Conservation (phyloP, 2,797 vertebrate species). For the Eupleurogrammus muticus region DNA sequence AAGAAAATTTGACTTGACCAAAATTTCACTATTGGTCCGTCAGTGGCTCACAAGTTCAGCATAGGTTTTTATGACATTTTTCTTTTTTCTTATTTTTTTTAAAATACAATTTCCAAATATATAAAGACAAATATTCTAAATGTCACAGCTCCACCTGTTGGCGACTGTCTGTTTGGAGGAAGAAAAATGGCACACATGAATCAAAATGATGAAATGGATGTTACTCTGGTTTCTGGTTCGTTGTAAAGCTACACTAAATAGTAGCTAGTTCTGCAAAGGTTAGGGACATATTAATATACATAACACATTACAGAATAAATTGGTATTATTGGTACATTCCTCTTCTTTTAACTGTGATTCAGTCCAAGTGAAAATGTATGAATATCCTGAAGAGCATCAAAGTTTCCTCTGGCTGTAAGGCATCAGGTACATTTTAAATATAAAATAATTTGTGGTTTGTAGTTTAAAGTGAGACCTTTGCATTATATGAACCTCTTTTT, state of each 20-base stretch:
- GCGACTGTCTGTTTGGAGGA: not conserved
- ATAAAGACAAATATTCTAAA: not conserved
- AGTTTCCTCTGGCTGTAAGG: not conserved
- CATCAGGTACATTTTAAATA: not conserved
- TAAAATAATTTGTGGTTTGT: not conserved
- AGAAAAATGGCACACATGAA: not conserved
- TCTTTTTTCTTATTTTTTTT: conserved; percentile 3
- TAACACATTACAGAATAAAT: too few species aligned
- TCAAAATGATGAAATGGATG: not conserved
- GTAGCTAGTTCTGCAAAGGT: not conserved
- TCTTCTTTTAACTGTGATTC: not conserved
- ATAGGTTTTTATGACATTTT: not conserved
- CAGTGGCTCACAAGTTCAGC: conserved; percentile 17
- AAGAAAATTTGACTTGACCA: conserved; percentile 6
- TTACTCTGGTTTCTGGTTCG: not conserved
- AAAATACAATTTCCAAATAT: conserved; percentile 8
- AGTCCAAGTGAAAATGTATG: not conserved
- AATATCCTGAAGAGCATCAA: conserved; percentile 15
- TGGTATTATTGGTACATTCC: too few species aligned
- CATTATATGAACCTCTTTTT: not conserved
- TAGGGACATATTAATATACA: too few species aligned
- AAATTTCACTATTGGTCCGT: conserved; percentile 14
- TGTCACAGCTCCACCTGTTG: conserved; percentile 24
- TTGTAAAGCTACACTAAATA: not conserved
- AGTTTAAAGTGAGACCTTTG: not conserved